Base-by-base conservation (phyloP, 2,888 invertebrate genomes). In the Cryptus viduatorius region DNA sequence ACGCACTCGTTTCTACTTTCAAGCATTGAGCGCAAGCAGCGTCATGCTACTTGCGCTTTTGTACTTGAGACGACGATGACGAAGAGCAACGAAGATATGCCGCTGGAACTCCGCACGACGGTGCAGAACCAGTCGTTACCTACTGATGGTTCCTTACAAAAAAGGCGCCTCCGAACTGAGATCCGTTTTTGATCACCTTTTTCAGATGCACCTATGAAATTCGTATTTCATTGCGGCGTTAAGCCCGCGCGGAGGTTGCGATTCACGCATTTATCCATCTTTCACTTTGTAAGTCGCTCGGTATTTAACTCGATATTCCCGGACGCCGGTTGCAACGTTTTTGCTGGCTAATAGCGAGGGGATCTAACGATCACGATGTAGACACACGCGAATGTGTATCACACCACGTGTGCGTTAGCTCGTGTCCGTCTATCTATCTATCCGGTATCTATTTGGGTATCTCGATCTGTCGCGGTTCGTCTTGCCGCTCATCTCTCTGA, bases 371-470 rank as follows among this genome's bases (percentile, higher is more conserved):
- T 16, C 8, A n/a, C 53, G 19, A 48, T 67, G 37, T 31, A 46
- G 46, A 53, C 48, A 24, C 10, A 59, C 19, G 31, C 4, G 19
- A 56, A 65, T 48, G 42, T 46, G 31, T 50, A 56, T 37, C 50
- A 37, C 37, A 37, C 14, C 37, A 37, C 4, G 53, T 44, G 50
- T 68, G 19, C 19, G 56, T 24, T 24, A 24, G 24, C 56, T 12
- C 56, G 56, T 10, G 12, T 59, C 14, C n/a, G 29, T 53, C 19
- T 42, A 80, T 84, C 48, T 50, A 79, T 82, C 71, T 79, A 48
- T 59, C 67, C 71, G 50, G 75, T 76, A 79, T 79, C 83, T 79
- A 86, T 84, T 83, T 81, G 64, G 50, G 80, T 71, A 78, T 75
- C 81, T 44, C 75, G 65, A 75, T 77, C 76, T 71, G 79, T 68